phyloP scores from a whole-genome alignment of 2,888 invertebrate genomes.

The Exocentrus adspersus region DNA sequence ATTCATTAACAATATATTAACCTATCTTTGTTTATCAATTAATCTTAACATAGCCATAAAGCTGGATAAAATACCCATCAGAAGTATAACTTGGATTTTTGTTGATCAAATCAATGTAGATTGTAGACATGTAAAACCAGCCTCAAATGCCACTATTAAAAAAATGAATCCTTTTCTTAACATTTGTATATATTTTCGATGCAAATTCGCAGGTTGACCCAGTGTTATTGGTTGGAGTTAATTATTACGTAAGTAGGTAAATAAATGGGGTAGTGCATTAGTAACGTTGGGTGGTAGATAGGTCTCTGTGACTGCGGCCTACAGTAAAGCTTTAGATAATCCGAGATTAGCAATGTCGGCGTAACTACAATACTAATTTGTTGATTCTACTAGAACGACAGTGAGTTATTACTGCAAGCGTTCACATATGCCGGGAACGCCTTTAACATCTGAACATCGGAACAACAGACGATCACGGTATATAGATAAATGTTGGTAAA shows the following conservation, averaged over 20 bases:
- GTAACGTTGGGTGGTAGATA: slow-evolving; percentile 43
- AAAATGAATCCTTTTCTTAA: too few species aligned
- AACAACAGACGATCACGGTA: slow-evolving; percentile 45
- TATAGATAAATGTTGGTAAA: slow-evolving; percentile 37
- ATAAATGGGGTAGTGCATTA: slow-evolving; percentile 45
- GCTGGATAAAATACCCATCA: too few species aligned
- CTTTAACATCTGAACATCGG: slow-evolving; percentile 50
- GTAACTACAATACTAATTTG: slow-evolving; percentile 65
- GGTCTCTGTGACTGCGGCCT: slow-evolving; percentile 59
- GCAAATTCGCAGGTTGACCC: too few species aligned
- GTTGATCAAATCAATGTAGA: too few species aligned
- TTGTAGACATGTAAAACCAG: too few species aligned
- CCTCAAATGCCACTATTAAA: too few species aligned
- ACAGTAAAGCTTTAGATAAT: slow-evolving; percentile 62
- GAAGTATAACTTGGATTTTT: too few species aligned
- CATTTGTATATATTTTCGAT: too few species aligned
- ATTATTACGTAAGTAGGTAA: slow-evolving; percentile 46
- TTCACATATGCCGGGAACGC: slow-evolving; percentile 52
- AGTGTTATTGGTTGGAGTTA: slow-evolving; percentile 30
- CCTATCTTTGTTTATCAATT: too few species aligned
- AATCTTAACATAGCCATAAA: too few species aligned
- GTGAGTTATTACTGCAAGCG: slow-evolving; percentile 61
- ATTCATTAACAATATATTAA: too few species aligned
- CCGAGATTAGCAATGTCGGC: slow-evolving; percentile 64
- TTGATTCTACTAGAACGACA: slow-evolving; percentile 64